A percentile compares a stretch with the other conserved stretches of the same genome.
Conservation (phyloP, 2,888 invertebrate genomes). For the Crioceris asparagi region DNA sequence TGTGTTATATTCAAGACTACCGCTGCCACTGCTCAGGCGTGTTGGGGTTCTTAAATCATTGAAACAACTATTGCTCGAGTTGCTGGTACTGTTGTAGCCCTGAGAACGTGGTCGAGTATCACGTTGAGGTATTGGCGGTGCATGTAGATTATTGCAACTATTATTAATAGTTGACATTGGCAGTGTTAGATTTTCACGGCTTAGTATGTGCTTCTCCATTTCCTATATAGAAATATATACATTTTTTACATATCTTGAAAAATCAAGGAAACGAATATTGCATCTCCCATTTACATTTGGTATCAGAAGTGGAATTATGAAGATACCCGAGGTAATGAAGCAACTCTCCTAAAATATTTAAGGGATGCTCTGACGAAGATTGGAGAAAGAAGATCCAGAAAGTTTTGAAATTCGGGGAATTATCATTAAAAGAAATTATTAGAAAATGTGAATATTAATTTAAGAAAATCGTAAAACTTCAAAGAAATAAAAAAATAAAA, state of each 20-base stretch:
- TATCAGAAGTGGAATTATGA: too few species aligned
- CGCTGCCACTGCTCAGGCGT: too few species aligned
- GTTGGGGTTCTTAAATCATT: constrained; percentile 37
- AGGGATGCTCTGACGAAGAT: too few species aligned
- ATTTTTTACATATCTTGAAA: neutral
- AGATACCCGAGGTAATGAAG: too few species aligned
- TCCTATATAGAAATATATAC: constrained; percentile 3
- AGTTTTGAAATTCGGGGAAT: too few species aligned
- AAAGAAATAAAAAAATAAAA: too few species aligned
- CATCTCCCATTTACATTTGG: too few species aligned
- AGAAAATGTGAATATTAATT: too few species aligned
- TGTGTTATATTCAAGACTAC: constrained; percentile 34
- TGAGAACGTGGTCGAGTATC: constrained; percentile 49
- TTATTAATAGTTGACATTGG: constrained; percentile 31
- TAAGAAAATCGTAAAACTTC: too few species aligned
- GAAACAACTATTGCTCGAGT: constrained; percentile 36
- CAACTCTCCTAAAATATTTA: too few species aligned
- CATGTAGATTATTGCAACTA: constrained; percentile 31
- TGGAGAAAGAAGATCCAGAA: too few species aligned
- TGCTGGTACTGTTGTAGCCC: constrained; percentile 40
- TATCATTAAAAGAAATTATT: too few species aligned
- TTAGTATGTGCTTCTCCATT: constrained; percentile 17
- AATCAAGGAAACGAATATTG: neutral
- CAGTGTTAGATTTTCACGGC: constrained; percentile 36
- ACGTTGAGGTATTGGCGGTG: constrained; percentile 50